A percentile compares a stretch with the other conserved stretches of the same genome.
Conservation (phyloP, 2,888 invertebrate species). For the Agrotis clavis region DNA sequence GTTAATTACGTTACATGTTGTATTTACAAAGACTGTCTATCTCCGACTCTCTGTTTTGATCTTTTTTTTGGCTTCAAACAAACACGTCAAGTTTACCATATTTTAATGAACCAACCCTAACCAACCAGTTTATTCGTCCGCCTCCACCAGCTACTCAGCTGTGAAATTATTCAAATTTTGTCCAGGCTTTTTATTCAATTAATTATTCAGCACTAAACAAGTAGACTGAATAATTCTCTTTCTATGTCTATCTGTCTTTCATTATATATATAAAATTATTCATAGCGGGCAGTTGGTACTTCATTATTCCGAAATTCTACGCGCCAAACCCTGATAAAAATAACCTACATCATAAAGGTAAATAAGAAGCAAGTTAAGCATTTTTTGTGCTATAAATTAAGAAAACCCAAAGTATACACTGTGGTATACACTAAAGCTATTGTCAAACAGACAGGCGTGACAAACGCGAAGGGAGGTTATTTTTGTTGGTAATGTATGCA, state of each 20-base stretch:
- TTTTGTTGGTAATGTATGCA: too few relatives aligned
- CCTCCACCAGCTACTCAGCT: neutral
- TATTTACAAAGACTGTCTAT: neutral
- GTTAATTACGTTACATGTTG: too few relatives aligned
- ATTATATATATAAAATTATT: constrained; percentile 41
- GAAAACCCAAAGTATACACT: neutral
- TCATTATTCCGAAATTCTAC: constrained; percentile 14
- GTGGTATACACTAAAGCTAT: too few relatives aligned
- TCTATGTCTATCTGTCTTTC: constrained; percentile 6
- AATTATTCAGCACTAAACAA: constrained; percentile 7
- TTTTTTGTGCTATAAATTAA: constrained; percentile 29
- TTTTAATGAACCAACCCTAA: neutral
- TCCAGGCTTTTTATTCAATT: constrained; percentile 8
- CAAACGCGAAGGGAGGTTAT: too few relatives aligned
- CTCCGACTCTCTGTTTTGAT: neutral
- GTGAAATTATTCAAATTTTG: constrained; percentile 21
- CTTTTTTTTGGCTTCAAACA: neutral
- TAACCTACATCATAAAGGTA: constrained; percentile 20
- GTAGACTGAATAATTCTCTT: constrained; percentile 23
- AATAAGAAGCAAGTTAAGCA: constrained; percentile 20
- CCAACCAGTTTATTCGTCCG: neutral
- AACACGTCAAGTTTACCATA: constrained; percentile 3
- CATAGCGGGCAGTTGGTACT: constrained; percentile 20
- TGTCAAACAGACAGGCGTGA: too few relatives aligned
- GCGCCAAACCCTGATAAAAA: neutral